phyloP scores from a whole-genome alignment of 2,113 vertebrate species.

The Otus sunia region DNA sequence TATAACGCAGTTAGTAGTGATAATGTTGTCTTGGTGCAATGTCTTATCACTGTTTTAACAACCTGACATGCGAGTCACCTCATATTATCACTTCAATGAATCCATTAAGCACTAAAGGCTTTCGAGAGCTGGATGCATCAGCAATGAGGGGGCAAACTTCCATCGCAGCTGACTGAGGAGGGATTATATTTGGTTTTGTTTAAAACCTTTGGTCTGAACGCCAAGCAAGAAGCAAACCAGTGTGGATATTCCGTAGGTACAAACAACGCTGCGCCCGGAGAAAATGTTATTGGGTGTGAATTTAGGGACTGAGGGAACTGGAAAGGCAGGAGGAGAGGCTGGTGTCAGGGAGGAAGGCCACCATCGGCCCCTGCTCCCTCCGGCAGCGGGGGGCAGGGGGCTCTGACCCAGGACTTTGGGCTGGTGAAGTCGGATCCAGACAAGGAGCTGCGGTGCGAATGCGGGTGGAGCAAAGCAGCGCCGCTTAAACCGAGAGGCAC shows the following conservation, averaged over 20 bases:
- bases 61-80: conserved; percentile 54
- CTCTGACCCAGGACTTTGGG: not conserved
- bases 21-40: conserved; percentile 35
- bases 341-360: not conserved
- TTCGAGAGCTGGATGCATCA: conserved; percentile 10
- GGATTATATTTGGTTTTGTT: not conserved
- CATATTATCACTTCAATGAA: conserved; percentile 59
- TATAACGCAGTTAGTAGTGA: not conserved
- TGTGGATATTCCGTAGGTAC: fast-evolving
- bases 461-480: not conserved
- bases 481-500: fast-evolving
- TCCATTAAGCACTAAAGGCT: conserved; percentile 56
- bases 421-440: not conserved
- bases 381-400: too few relatives aligned
- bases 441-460: not conserved
- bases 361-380: not conserved
- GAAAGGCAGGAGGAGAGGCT: not conserved
- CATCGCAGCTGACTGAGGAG: not conserved
- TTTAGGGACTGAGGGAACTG: fast-evolving
- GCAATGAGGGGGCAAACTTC: not conserved
- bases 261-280: not conserved
- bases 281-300: not conserved
- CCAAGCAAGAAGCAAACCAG: not conserved
- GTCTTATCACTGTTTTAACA: conserved; percentile 63
- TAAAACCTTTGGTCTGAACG: not conserved